phyloP scores from a whole-genome alignment of 1,140 invertebrate species.

The Hycleus phaleratus region DNA sequence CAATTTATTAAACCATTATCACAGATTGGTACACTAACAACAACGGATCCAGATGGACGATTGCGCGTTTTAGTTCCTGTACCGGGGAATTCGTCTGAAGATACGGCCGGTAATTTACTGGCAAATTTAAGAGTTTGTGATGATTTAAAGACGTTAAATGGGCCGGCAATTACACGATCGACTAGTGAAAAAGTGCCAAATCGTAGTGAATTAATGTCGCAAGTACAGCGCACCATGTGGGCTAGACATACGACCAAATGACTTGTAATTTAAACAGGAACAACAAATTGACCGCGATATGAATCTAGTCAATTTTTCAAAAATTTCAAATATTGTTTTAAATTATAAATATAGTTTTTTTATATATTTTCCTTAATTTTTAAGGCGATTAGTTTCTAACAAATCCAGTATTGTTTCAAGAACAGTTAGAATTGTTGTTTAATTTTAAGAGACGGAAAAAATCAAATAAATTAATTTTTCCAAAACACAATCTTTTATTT shows the following conservation, averaged over 20 bases:
- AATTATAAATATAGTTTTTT: slow-evolving; percentile 1
- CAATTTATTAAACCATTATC: slow-evolving; percentile 61
- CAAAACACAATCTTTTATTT: neutral
- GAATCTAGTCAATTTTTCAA: neutral
- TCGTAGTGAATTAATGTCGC: slow-evolving; percentile 73
- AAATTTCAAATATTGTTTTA: neutral
- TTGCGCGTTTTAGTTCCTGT: slow-evolving; percentile 50
- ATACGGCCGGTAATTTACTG: slow-evolving; percentile 27
- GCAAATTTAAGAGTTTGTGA: slow-evolving; percentile 43
- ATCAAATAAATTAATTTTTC: neutral
- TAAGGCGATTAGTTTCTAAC: neutral
- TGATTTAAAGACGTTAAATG: slow-evolving; percentile 26
- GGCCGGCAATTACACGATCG: slow-evolving; percentile 62
- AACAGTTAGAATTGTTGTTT: no score
- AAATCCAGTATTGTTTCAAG: no score
- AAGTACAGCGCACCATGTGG: slow-evolving; percentile 71
- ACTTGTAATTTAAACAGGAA: neutral
- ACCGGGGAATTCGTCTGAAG: slow-evolving; percentile 33
- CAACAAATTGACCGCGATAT: no score
- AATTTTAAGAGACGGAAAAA: neutral
- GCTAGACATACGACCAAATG: slow-evolving; percentile 79
- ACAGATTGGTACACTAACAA: slow-evolving; percentile 52
- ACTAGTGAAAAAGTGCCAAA: slow-evolving; percentile 79
- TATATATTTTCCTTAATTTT: neutral
- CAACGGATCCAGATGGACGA: slow-evolving; percentile 49